Percentiles rank a stretch among this genome's conserved stretches.
These are phyloP conservation scores for Diarsia mendica DNA, from an alignment of 2,888 invertebrate genomes.

Conservation along the genomic window DNA sequence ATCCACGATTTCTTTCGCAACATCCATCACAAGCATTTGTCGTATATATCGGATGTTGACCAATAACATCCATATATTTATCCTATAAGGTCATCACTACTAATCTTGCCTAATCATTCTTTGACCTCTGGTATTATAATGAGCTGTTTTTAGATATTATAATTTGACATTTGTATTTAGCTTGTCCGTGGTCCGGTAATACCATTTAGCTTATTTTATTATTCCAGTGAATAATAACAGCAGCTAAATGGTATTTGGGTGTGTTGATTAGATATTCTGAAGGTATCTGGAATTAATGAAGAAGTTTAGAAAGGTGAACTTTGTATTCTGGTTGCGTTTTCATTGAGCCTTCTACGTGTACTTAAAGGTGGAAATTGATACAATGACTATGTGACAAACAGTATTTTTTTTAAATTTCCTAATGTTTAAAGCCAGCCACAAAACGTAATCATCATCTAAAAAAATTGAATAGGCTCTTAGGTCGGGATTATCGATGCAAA, in stretches of 20 bases:
- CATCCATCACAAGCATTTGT: slow-evolving; percentile 59
- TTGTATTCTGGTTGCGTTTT: slow-evolving; percentile 35
- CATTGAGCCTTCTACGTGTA: neutral
- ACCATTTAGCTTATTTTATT: too few relatives aligned
- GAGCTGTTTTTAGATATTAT: neutral
- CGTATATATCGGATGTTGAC: slow-evolving; percentile 59
- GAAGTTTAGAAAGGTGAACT: slow-evolving; percentile 36
- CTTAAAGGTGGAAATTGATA: neutral
- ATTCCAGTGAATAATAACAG: slow-evolving; percentile 9
- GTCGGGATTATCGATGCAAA: neutral
- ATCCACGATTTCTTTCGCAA: slow-evolving; percentile 64
- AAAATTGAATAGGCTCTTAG: neutral
- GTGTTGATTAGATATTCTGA: slow-evolving; percentile 24
- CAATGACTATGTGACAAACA: neutral
- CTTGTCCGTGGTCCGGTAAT: neutral
- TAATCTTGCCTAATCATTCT: slow-evolving; percentile 40
- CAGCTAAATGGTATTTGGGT: slow-evolving; percentile 10
- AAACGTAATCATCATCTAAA: neutral
- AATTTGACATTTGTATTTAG: slow-evolving; percentile 27
- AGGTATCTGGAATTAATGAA: slow-evolving; percentile 35
- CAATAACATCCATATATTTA: slow-evolving; percentile 49
- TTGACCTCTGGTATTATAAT: slow-evolving; percentile 49
- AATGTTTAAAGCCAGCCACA: neutral
- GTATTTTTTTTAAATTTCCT: neutral
- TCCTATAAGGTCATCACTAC: slow-evolving; percentile 42